These are phyloP conservation scores for Anniella stebbinsi DNA, from an alignment of 2,797 vertebrate species.

Conservation along the genomic window DNA sequence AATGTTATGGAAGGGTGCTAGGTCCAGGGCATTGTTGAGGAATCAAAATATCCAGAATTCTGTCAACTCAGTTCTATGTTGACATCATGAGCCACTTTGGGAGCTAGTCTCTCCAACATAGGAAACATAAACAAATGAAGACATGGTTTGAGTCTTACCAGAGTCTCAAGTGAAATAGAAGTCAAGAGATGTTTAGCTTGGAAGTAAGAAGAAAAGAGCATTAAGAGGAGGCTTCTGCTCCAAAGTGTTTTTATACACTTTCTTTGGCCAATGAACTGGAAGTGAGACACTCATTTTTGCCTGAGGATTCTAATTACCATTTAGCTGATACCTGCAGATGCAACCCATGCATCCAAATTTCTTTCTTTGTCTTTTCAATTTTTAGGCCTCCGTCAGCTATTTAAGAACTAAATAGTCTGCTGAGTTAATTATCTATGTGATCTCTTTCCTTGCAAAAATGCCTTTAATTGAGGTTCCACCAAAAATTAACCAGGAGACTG, in stretches of 20 bases:
- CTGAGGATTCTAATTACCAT: not conserved
- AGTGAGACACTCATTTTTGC: not conserved
- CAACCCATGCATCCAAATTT: not conserved
- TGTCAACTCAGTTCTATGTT: no score
- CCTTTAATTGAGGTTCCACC: not conserved
- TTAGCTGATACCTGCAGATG: not conserved
- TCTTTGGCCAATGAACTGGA: not conserved
- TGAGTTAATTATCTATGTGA: not conserved
- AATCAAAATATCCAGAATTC: no score
- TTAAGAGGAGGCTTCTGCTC: not conserved
- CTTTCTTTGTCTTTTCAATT: not conserved
- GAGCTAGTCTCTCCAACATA: accelerated
- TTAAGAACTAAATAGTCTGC: not conserved
- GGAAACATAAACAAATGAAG: not conserved
- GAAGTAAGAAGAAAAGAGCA: not conserved
- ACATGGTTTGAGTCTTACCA: not conserved
- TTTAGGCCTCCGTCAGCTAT: not conserved
- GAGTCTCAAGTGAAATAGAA: not conserved
- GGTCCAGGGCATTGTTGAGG: no score
- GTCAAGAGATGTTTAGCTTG: not conserved
- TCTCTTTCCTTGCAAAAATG: not conserved
- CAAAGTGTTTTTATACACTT: not conserved
- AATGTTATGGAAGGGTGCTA: not conserved
- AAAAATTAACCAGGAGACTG: not conserved
- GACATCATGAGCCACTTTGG: no score